phyloP scores from a whole-genome alignment of 2,113 vertebrate genomes.

The Globicephala melas region DNA sequence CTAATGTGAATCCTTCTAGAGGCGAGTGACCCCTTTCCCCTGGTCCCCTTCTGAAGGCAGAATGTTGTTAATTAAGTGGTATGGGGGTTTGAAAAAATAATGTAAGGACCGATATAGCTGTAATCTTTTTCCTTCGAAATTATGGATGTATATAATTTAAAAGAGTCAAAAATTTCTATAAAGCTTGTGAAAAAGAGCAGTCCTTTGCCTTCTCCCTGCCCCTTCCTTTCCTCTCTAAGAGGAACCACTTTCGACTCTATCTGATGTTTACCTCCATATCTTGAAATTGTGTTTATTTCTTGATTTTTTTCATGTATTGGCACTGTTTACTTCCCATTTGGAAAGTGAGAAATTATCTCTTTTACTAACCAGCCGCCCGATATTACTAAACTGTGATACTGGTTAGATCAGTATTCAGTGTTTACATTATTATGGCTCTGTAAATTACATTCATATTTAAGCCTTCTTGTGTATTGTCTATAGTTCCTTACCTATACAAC shows the following conservation, averaged over 20 bases:
- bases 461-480: not conserved
- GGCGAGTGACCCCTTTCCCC: not conserved
- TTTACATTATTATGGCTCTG: not conserved
- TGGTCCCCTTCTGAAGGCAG: not conserved
- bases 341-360: not conserved
- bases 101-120: not conserved
- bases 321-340: not conserved
- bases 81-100: not conserved
- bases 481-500: not conserved
- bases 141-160: not conserved
- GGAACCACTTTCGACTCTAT: not conserved
- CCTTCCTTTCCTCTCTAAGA: not conserved
- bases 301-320: not conserved
- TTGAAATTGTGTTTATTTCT: not conserved
- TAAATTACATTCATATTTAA: not conserved
- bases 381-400: not conserved
- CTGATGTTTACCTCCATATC: not conserved
- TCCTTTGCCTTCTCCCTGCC: not conserved
- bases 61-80: not conserved
- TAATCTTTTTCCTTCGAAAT: not conserved
- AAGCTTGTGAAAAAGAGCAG: not conserved
- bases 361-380: not conserved
- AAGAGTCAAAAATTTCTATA: not conserved
- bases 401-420: not conserved
- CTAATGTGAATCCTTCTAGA: not conserved